Evolutionary conservation across 2,797 vertebrate genomes (phyloP).

Genomic region (Argentina silus): DNA sequence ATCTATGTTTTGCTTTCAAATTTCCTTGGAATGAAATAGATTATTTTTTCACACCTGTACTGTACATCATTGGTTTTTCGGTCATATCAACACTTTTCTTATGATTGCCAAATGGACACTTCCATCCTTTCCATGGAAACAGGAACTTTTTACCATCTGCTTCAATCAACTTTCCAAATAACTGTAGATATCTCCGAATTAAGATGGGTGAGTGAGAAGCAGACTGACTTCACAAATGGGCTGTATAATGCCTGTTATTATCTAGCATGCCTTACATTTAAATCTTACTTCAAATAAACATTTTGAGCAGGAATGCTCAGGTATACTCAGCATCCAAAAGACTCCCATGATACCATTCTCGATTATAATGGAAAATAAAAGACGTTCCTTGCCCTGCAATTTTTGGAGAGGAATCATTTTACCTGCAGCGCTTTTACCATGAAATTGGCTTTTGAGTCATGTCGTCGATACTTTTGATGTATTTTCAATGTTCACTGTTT

Average conservation of each 20-base stretch:
- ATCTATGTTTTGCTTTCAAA: constrained; percentile 55
- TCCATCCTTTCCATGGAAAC: constrained; percentile 38
- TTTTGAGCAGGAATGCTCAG: too few species aligned
- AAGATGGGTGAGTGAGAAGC: background rate
- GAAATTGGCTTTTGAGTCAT: background rate
- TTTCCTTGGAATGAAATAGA: constrained; percentile 55
- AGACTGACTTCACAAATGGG: background rate
- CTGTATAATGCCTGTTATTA: background rate
- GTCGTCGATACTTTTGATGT: background rate
- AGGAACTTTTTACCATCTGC: constrained; percentile 56
- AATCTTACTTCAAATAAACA: too few species aligned
- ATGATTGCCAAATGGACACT: constrained; percentile 34
- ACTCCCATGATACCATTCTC: background rate
- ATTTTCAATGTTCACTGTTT: constrained; percentile 12
- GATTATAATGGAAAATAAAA: background rate
- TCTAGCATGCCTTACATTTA: too few species aligned
- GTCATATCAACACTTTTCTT: constrained; percentile 56
- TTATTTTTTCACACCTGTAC: constrained; percentile 52
- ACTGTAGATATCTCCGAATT: background rate
- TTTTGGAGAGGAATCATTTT: background rate
- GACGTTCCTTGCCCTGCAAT: background rate
- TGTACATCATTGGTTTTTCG: constrained; percentile 61
- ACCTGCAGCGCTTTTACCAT: background rate
- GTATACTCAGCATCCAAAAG: too few species aligned
- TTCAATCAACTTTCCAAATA: constrained; percentile 46